phyloP scores from a whole-genome alignment of 2,797 vertebrate species.

The Pogoniulus pusillus region DNA sequence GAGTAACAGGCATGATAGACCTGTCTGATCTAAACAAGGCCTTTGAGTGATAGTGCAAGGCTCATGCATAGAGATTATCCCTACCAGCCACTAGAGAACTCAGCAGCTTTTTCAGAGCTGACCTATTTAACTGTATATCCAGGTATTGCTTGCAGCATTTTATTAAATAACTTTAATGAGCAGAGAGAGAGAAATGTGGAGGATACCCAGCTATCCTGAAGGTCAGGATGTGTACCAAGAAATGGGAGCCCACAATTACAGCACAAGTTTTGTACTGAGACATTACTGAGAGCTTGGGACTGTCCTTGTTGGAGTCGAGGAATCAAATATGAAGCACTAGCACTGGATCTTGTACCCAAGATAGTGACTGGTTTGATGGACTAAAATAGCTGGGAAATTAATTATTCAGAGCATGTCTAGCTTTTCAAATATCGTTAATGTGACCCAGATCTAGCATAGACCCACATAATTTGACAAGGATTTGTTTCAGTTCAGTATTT shows the following conservation, averaged over 20 bases:
- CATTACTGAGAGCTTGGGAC: not conserved
- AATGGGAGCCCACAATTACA: not conserved
- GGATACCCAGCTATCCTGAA: not conserved
- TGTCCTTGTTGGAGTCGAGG: not conserved
- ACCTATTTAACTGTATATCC: constrained; percentile 51
- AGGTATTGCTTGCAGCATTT: not conserved
- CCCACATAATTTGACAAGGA: not conserved
- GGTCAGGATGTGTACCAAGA: not conserved
- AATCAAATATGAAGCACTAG: not conserved
- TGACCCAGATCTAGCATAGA: not conserved
- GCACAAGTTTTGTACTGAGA: not conserved
- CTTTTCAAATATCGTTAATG: not conserved
- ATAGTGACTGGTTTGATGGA: not conserved
- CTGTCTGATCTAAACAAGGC: constrained; percentile 52
- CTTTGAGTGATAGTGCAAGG: constrained; percentile 29
- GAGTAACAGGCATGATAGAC: constrained; percentile 5
- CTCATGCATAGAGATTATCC: constrained; percentile 58
- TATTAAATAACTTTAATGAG: constrained; percentile 27
- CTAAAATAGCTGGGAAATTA: constrained; percentile 2
- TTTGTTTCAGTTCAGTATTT: constrained; percentile 9
- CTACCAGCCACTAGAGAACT: constrained; percentile 24
- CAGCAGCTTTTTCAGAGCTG: constrained; percentile 29
- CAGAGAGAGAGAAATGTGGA: constrained; percentile 2
- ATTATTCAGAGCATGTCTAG: not conserved
- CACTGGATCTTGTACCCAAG: not conserved